phyloP scores from a whole-genome alignment of 2,888 invertebrate genomes.

The Nomada ferruginata region DNA sequence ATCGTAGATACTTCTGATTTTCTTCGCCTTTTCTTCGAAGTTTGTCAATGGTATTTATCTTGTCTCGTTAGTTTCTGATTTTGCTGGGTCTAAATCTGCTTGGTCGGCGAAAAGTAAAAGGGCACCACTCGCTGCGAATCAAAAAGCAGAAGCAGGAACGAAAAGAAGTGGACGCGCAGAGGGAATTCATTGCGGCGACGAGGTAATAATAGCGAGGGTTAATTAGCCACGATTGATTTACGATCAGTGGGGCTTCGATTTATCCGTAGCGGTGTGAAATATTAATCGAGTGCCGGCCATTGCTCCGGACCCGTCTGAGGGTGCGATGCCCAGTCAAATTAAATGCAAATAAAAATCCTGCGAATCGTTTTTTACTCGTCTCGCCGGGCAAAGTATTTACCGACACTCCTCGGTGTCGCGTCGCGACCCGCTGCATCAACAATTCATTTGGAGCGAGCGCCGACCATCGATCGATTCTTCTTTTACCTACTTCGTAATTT shows the following conservation, averaged over 20 bases:
- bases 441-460: slow-evolving; percentile 6
- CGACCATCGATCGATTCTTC: background rate
- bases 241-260: slow-evolving; percentile 15
- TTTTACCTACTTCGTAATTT: background rate
- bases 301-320: background rate
- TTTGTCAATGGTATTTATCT: too few relatives aligned
- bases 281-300: slow-evolving; percentile 33
- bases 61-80: too few relatives aligned
- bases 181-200: slow-evolving; percentile 11
- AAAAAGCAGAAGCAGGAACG: too few relatives aligned
- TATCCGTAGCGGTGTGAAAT: slow-evolving; percentile 13
- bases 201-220: slow-evolving; percentile 18
- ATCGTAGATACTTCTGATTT: too few relatives aligned
- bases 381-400: slow-evolving; percentile 20
- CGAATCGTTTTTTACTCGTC: background rate
- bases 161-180: background rate
- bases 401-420: background rate
- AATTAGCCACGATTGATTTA: slow-evolving; percentile 39
- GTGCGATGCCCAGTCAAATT: slow-evolving; percentile 18
- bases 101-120: too few relatives aligned
- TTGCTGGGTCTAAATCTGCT: too few relatives aligned
- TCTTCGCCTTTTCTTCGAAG: too few relatives aligned
- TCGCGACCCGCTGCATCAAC: background rate
- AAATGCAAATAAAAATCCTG: slow-evolving; percentile 38
- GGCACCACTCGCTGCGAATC: too few relatives aligned